Evolutionary conservation across 2,888 invertebrate species (phyloP).

Genomic region (Anthophora plumipes): DNA sequence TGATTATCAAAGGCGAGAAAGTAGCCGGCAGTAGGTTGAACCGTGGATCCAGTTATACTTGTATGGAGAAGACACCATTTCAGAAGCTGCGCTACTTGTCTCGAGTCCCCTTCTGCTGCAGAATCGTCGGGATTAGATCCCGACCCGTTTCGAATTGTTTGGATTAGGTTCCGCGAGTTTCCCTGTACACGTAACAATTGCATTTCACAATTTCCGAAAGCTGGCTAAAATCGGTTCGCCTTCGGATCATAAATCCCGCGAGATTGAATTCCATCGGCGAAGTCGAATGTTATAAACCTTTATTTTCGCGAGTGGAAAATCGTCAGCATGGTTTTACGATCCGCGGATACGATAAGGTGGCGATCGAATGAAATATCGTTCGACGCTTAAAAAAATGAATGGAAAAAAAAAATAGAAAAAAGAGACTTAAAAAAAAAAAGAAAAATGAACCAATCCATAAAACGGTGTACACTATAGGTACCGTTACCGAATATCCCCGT

Average conservation of each 20-base stretch:
- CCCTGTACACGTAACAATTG: neutral
- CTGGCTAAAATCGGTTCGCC: neutral
- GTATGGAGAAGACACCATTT: neutral
- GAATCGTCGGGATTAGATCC: conserved; percentile 16
- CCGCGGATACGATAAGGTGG: neutral
- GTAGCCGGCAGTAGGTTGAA: neutral
- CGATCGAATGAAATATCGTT: neutral
- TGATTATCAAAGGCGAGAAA: neutral
- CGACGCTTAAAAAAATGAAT: neutral
- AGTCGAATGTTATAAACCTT: neutral
- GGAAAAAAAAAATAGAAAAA: too few relatives aligned
- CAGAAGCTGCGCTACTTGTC: neutral
- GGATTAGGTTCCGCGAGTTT: conserved; percentile 4
- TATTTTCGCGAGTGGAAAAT: too few relatives aligned
- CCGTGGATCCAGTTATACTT: too few relatives aligned
- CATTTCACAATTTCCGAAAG: neutral
- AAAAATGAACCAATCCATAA: neutral
- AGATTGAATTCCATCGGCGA: conserved; percentile 15
- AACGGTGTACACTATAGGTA: too few relatives aligned
- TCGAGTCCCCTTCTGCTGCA: neutral
- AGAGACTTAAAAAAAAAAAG: too few relatives aligned
- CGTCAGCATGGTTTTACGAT: too few relatives aligned
- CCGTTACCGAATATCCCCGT: neutral
- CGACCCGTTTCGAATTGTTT: conserved; percentile 14
- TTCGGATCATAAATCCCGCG: neutral